phyloP scores from a whole-genome alignment of 2,888 invertebrate species.

The Cantharis nigra region DNA sequence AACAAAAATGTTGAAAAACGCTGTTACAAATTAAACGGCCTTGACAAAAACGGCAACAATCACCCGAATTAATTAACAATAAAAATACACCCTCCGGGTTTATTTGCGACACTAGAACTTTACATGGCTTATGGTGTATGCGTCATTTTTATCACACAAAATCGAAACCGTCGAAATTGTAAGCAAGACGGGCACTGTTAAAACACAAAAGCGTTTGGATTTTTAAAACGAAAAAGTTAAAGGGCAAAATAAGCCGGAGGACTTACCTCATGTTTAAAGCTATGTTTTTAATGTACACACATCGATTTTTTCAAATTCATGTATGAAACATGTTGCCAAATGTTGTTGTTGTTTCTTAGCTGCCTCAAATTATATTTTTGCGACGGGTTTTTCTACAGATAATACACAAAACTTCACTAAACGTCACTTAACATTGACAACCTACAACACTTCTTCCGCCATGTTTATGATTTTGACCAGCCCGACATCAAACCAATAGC shows the following conservation, averaged over 20 bases:
- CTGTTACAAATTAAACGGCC: neutral
- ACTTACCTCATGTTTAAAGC: slow-evolving; percentile 44
- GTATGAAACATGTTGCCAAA: slow-evolving; percentile 39
- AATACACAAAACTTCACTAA: slow-evolving; percentile 21
- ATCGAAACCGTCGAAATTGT: neutral
- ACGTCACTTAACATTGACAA: slow-evolving; percentile 26
- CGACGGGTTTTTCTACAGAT: slow-evolving; percentile 10
- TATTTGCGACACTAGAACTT: neutral
- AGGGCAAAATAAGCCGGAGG: neutral
- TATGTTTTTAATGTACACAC: slow-evolving; percentile 42
- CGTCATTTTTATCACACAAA: neutral
- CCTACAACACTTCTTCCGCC: slow-evolving; percentile 35
- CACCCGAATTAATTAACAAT: slow-evolving; percentile 3
- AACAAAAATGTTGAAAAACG: slow-evolving; percentile 25
- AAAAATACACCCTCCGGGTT: neutral
- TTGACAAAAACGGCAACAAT: slow-evolving; percentile 1
- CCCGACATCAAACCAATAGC: slow-evolving; percentile 42
- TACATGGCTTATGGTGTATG: neutral
- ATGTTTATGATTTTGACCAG: slow-evolving; percentile 47
- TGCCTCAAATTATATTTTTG: slow-evolving; percentile 2
- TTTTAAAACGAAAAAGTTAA: neutral
- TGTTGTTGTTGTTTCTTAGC: neutral
- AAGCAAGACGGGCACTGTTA: neutral
- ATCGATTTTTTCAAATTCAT: slow-evolving; percentile 38
- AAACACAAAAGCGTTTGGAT: neutral